phyloP scores from a whole-genome alignment of 2,797 vertebrate genomes.

The Acestrorhynchus altus region DNA sequence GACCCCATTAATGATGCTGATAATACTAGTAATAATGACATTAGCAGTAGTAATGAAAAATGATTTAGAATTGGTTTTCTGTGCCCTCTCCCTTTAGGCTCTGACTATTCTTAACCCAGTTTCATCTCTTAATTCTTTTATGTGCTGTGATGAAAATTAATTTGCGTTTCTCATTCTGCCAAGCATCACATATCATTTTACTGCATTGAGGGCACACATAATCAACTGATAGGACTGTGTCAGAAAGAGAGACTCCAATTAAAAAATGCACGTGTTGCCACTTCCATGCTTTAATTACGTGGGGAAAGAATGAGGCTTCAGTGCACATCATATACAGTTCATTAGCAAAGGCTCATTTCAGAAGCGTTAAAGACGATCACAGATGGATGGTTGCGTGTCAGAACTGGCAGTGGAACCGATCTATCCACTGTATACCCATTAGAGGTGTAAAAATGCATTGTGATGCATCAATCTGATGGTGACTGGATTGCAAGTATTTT shows the following conservation, averaged over 20 bases:
- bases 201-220: slow-evolving; percentile 15
- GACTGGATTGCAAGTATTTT: background rate
- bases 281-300: slow-evolving; percentile 36
- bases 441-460: background rate
- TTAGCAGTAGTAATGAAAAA: slow-evolving; percentile 5
- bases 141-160: slow-evolving; percentile 18
- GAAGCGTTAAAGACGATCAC: slow-evolving; percentile 11
- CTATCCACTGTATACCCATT: background rate
- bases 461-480: background rate
- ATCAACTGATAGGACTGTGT: slow-evolving; percentile 24
- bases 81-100: background rate
- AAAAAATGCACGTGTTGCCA: slow-evolving; percentile 27
- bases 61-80: background rate
- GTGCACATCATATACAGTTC: slow-evolving; percentile 13
- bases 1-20: background rate
- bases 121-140: slow-evolving; percentile 15
- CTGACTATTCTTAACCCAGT: slow-evolving; percentile 17
- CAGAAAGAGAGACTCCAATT: slow-evolving; percentile 23
- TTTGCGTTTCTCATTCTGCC: slow-evolving; percentile 12
- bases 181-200: slow-evolving; percentile 24
- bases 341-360: slow-evolving; percentile 19
- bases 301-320: slow-evolving; percentile 1
- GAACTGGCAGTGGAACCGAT: background rate
- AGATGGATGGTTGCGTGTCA: background rate
- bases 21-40: slow-evolving; percentile 12